Base-by-base conservation (phyloP, 2,113 vertebrate genomes). In the Rhynchopsitta pachyrhyncha region DNA sequence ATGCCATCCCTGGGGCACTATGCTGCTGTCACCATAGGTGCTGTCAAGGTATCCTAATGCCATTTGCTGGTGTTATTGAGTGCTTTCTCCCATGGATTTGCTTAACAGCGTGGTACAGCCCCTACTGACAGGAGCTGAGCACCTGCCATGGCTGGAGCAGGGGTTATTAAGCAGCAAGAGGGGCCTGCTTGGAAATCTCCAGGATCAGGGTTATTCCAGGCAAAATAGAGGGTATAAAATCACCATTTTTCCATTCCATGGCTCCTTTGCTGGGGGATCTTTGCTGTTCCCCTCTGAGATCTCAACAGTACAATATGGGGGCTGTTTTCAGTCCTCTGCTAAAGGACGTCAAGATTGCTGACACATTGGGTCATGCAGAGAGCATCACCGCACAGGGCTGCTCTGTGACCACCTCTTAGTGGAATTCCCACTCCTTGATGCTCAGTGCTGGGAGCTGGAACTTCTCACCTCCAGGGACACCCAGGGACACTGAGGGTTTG, bases 291-390 rank as follows among this genome's bases (percentile, higher is more conserved):
- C 13, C 28, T n/a, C 27, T 20, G 57, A 85, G 8, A 39, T 24
- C 39, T 64, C 39, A 37, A 1, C 15, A 47, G 31, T 4, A 1
- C 14, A 22, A 3, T 2, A 2, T 1, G 15, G 73, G 73, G 69
- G 37, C 46, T 68, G 53, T 8, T 31, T 76, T 25, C 16, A 7
- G 23, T 17, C 41, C 44, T 7, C 33, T 23, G 57, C 42, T 6
- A 46, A 41, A 31, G 29, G 31, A 33, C 6, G 1, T 6, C 0
- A 1, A 63, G 28, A 17, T 1, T 19, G 57, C 31, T 39, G 49
- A 22, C 39, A 31, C 15, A 0, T 2, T 47, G 1, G 4, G 15
- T 39, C 2, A 2, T 27, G 7, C 67, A 13, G 59, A 31, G 18
- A 50, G 53, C 55, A 41, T 12, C 42, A 7, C 0, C 0, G 27